These are phyloP conservation scores for Silurus glanis DNA, from an alignment of 2,113 vertebrate species.

Conservation along the genomic window DNA sequence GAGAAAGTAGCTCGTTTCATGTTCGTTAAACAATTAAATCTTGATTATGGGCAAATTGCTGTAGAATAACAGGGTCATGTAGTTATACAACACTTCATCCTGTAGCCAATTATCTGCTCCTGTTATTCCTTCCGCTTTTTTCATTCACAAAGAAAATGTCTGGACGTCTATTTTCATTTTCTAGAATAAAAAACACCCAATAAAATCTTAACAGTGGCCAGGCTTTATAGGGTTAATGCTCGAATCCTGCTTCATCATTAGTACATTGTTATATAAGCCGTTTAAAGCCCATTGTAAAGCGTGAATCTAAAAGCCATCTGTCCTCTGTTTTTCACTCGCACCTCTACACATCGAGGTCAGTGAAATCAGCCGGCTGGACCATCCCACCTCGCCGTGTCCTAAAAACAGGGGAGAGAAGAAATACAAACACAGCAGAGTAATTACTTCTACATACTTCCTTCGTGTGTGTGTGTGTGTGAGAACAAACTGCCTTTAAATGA, in stretches of 20 bases:
- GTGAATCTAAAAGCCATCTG: constrained; percentile 29
- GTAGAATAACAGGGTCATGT: not conserved
- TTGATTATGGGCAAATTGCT: not conserved
- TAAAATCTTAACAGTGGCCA: not conserved
- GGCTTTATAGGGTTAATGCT: not conserved
- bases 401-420: constrained; percentile 47
- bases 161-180: too few species aligned
- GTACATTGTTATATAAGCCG: not conserved
- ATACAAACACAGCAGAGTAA: not conserved
- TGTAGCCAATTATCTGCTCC: not conserved
- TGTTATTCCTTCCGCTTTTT: not conserved
- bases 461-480: not conserved
- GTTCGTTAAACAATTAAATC: not conserved
- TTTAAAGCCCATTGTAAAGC: not conserved
- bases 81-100: not conserved
- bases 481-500: not conserved
- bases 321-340: constrained; percentile 18
- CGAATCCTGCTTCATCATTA: not conserved
- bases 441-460: constrained; percentile 27
- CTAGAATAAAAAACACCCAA: too few species aligned
- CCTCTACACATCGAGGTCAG: constrained; percentile 42
- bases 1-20: not conserved
- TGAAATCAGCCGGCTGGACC: constrained; percentile 74
- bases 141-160: not conserved
- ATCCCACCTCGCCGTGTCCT: constrained; percentile 70